Evolutionary conservation across 1,140 invertebrate species (phyloP).

Genomic region (Brachionus sp.): DNA sequence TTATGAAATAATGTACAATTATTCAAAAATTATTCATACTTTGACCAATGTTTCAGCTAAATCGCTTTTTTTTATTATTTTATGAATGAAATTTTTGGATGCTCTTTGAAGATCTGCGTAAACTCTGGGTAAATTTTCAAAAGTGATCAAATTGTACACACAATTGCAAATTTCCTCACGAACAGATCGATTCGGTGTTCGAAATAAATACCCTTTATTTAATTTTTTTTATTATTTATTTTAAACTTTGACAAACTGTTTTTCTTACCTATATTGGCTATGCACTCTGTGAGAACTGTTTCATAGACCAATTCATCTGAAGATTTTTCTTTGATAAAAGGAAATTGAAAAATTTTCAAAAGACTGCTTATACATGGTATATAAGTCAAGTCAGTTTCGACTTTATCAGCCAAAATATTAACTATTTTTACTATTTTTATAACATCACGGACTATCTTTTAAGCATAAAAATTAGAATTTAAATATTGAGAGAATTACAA

Average conservation of each 20-base stretch:
- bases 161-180: slow-evolving; percentile 33
- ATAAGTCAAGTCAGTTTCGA: slow-evolving; percentile 53
- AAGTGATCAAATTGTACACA: slow-evolving; percentile 4
- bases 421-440: slow-evolving; percentile 57
- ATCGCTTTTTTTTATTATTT: slow-evolving; percentile 56
- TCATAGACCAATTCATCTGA: slow-evolving; percentile 58
- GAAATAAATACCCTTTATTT: slow-evolving; percentile 45
- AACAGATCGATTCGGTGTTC: background rate
- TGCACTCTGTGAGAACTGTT: slow-evolving; percentile 56
- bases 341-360: slow-evolving; percentile 53
- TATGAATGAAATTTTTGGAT: slow-evolving; percentile 53
- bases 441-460: slow-evolving; percentile 57
- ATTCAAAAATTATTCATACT: slow-evolving; percentile 47
- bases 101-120: slow-evolving; percentile 53
- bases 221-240: background rate
- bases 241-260: background rate
- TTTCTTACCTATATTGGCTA: slow-evolving; percentile 56
- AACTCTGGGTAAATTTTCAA: slow-evolving; percentile 25
- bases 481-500: slow-evolving; percentile 43
- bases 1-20: background rate
- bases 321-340: slow-evolving; percentile 59
- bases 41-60: slow-evolving; percentile 58
- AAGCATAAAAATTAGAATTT: background rate
- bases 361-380: slow-evolving; percentile 55
- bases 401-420: slow-evolving; percentile 57